phyloP scores from a whole-genome alignment of 2,797 vertebrate genomes.

The Borostomias antarcticus region DNA sequence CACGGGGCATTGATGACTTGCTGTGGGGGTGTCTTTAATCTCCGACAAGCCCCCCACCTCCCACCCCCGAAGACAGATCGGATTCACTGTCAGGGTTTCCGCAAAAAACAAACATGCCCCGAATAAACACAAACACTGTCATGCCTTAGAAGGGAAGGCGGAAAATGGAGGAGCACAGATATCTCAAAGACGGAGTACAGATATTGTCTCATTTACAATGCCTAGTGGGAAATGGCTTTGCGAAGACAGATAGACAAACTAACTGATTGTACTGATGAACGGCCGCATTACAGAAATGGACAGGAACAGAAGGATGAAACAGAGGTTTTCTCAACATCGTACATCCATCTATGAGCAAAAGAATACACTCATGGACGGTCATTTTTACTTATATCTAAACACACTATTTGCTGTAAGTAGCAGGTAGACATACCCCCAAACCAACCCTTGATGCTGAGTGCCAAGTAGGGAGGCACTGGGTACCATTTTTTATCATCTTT shows the following conservation, averaged over 20 bases:
- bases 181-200: slow-evolving; percentile 45
- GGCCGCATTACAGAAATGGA: no score
- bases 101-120: slow-evolving; percentile 58
- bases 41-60: slow-evolving; percentile 50
- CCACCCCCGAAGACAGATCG: slow-evolving; percentile 53
- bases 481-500: no score
- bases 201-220: slow-evolving; percentile 60
- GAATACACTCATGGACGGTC: neutral
- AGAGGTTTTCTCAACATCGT: neutral
- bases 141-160: slow-evolving; percentile 43
- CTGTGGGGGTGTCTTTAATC: slow-evolving; percentile 60
- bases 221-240: slow-evolving; percentile 37
- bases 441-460: no score
- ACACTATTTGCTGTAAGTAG: no score
- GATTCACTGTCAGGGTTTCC: slow-evolving; percentile 50
- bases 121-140: slow-evolving; percentile 57
- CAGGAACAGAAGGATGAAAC: slow-evolving; percentile 16
- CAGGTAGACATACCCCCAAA: no score
- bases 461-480: no score
- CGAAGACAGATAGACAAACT: slow-evolving; percentile 48
- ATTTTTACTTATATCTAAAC: no score
- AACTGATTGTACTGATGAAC: no score
- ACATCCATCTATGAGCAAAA: neutral
- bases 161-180: slow-evolving; percentile 45
- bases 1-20: slow-evolving; percentile 38